Conservation (phyloP, 2,797 vertebrate species). For the Agapornis canus region DNA sequence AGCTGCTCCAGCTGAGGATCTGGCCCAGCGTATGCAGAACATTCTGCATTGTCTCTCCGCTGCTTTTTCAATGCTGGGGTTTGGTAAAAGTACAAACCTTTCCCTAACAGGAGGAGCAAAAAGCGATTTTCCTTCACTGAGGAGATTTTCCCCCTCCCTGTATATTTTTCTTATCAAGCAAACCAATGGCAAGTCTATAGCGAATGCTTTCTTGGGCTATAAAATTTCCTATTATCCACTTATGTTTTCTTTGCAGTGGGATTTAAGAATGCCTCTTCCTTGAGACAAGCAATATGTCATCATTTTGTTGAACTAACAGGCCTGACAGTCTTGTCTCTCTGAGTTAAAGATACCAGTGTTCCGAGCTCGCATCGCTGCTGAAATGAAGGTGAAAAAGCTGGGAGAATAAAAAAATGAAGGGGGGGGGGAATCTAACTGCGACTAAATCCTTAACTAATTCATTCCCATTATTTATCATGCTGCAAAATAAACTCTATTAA, state of each 20-base stretch:
- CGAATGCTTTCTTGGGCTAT: background rate
- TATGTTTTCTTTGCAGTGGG: slow-evolving; percentile 33
- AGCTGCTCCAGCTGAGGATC: background rate
- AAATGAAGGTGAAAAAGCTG: slow-evolving; percentile 25
- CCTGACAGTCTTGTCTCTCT: slow-evolving; percentile 52
- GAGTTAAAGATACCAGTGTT: slow-evolving; percentile 22
- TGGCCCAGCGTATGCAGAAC: background rate
- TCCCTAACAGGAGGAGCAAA: background rate
- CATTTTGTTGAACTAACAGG: slow-evolving; percentile 57
- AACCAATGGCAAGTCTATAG: background rate
- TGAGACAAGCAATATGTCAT: slow-evolving; percentile 59
- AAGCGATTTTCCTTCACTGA: background rate
- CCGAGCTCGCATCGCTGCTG: background rate
- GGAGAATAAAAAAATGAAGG: background rate
- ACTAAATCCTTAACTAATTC: slow-evolving; percentile 9
- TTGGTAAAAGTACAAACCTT: background rate
- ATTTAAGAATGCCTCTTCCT: slow-evolving; percentile 63
- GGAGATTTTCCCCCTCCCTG: background rate
- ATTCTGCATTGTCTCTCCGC: background rate
- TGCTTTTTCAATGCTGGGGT: background rate
- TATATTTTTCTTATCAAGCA: background rate
- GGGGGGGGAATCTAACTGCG: background rate
- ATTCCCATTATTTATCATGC: background rate
- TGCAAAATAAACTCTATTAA: background rate
- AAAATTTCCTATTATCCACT: slow-evolving; percentile 52